Base-by-base conservation (phyloP, 2,797 vertebrate genomes). In the Calcarius lapponicus region DNA sequence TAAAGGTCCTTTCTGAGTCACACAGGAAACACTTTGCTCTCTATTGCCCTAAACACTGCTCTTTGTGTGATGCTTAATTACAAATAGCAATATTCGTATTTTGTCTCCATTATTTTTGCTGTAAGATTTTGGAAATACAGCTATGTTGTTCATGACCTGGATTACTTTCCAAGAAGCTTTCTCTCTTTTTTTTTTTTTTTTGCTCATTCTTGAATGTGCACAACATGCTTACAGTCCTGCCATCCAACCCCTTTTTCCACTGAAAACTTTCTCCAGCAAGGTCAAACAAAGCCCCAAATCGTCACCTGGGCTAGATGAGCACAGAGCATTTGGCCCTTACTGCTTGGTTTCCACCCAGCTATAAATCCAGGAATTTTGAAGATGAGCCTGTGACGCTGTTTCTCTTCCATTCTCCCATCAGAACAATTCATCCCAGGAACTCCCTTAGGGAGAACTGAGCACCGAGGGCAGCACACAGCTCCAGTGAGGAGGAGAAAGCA, bases 401-500 rank as follows among this genome's bases (percentile, higher is more conserved):
- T 26, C 42, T 16, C 10, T 45, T 87, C 66, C 29, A 18, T 56
- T 80, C 31, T 69, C 42, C 34, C 24, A 20, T 28, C 57, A 32
- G 38, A 88, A 26, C 3, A 4, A 13, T 47, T 71, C 17, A 1
- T 21, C 22, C 13, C 32, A 21, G 29, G 17, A 22, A 38, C 13
- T 89, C 24, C 40, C 57, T 54, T 38, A 13, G 34, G 64, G 69
- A 54, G 38, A 89, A 3, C 60, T 42, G 43, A 81, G 48, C 7
- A 1, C 26, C 0, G 7, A 57, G 28, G 6, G 13, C 31, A 56
- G 26, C 0, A 1, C 57, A 42, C 3, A 21, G 57, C 50, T 76
- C 56, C 5, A 8, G 67, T 6, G 6, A 61, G 47, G 56, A 80
- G n/a, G 21, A 75, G 72, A 43, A 76, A 65, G 54, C 10, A 18